A percentile compares a stretch with the other conserved stretches of the same genome.
phyloP scores from a whole-genome alignment of 2,888 invertebrate species.

The Hirtodrosophila histrioides region DNA sequence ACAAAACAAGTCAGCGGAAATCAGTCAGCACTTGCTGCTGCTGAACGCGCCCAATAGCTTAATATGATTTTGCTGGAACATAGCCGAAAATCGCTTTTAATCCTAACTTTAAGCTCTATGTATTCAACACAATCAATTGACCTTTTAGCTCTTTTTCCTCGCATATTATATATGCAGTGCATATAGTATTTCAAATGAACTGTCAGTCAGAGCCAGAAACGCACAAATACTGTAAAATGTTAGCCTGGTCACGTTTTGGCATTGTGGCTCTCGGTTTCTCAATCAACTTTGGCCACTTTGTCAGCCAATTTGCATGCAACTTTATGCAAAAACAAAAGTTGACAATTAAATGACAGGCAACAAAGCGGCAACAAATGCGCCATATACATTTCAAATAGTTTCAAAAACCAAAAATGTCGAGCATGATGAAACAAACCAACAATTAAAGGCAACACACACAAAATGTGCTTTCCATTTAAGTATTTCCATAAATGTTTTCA shows the following conservation, averaged over 20 bases:
- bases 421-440: constrained; percentile 2
- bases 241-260: constrained; percentile 63
- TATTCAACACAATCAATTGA: no score
- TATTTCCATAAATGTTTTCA: constrained; percentile 15
- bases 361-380: constrained; percentile 35
- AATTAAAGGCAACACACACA: constrained; percentile 31
- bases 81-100: no score
- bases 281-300: constrained; percentile 24
- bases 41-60: no score
- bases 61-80: no score
- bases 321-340: constrained; percentile 21
- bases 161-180: no score
- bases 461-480: constrained; percentile 28
- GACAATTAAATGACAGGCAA: constrained; percentile 38
- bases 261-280: constrained; percentile 58
- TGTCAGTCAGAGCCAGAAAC: background rate
- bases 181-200: background rate
- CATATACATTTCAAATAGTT: constrained; percentile 26
- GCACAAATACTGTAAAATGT: constrained; percentile 4
- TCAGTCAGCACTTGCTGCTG: no score
- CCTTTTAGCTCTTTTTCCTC: no score
- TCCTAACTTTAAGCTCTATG: no score
- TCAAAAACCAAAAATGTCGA: background rate
- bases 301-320: constrained; percentile 37
- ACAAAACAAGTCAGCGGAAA: no score